Percentiles rank a stretch among this genome's conserved stretches.
phyloP scores from a whole-genome alignment of 2,888 invertebrate species.

The Zygaena filipendulae region DNA sequence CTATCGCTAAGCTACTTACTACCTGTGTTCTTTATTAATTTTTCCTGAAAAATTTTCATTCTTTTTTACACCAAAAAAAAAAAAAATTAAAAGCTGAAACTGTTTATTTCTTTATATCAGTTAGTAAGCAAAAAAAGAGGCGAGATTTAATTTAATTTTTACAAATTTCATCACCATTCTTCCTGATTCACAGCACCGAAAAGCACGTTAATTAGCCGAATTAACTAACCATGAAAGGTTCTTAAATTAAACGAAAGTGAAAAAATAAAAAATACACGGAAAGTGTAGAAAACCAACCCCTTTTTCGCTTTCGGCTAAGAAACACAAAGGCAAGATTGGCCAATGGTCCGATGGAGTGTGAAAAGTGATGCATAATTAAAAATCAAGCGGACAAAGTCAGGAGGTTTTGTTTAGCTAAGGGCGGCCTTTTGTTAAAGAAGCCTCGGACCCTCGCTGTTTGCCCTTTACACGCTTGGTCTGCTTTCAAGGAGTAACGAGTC shows the following conservation, averaged over 20 bases:
- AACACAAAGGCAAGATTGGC: slow-evolving; percentile 54
- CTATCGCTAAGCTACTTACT: no score
- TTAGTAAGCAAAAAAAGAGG: no score
- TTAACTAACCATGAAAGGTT: slow-evolving; percentile 54
- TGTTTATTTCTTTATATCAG: no score
- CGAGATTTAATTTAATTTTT: no score
- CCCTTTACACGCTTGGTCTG: slow-evolving; percentile 36
- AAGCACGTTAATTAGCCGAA: slow-evolving; percentile 50
- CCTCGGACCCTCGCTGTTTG: slow-evolving; percentile 29
- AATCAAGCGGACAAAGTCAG: slow-evolving; percentile 46
- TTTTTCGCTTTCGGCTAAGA: slow-evolving; percentile 47
- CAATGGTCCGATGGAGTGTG: slow-evolving; percentile 55
- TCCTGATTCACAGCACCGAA: slow-evolving; percentile 29
- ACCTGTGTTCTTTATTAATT: no score
- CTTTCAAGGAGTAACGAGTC: slow-evolving; percentile 38
- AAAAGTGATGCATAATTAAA: slow-evolving; percentile 58
- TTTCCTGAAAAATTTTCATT: no score
- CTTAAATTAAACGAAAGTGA: slow-evolving; percentile 37
- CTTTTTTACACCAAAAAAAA: no score
- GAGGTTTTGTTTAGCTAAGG: slow-evolving; percentile 30
- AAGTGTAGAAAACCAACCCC: slow-evolving; percentile 51
- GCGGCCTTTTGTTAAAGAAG: slow-evolving; percentile 21
- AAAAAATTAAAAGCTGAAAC: no score
- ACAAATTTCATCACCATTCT: no score
- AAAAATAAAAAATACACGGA: slow-evolving; percentile 23